These are phyloP conservation scores for Bufo bufo DNA, from an alignment of 2,113 vertebrate species.

Conservation along the genomic window DNA sequence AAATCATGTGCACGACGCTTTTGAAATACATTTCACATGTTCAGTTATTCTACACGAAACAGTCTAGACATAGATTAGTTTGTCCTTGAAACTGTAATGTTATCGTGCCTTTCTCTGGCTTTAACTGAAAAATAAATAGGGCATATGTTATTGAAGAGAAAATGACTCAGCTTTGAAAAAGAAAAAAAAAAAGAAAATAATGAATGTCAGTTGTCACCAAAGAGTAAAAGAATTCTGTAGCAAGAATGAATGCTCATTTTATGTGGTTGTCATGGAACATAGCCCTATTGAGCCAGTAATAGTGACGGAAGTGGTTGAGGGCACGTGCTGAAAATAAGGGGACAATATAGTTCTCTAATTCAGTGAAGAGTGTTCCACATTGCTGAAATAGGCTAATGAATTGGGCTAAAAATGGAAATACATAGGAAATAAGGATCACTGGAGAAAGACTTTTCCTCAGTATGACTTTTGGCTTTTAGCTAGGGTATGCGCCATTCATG, in stretches of 20 bases:
- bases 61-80: constrained; percentile 30
- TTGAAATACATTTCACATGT: constrained; percentile 2
- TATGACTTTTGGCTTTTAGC: background rate
- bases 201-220: background rate
- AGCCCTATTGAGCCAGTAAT: background rate
- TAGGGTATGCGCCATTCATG: background rate
- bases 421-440: background rate
- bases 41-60: background rate
- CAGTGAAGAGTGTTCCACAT: background rate
- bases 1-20: background rate
- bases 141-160: constrained; percentile 38
- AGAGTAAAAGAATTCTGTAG: constrained; percentile 11
- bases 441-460: background rate
- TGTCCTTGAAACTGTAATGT: constrained; percentile 32
- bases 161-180: constrained; percentile 17
- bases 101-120: constrained; percentile 10
- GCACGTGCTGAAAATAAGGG: background rate
- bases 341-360: background rate
- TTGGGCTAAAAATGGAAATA: background rate
- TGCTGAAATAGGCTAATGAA: background rate
- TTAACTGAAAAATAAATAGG: constrained; percentile 29
- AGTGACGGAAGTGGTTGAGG: background rate
- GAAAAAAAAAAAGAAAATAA: background rate
- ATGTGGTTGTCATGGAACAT: constrained; percentile 25
- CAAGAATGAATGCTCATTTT: constrained; percentile 13